These are phyloP conservation scores for Synanthedon myopaeformis DNA, from an alignment of 2,888 invertebrate species.

Conservation along the genomic window DNA sequence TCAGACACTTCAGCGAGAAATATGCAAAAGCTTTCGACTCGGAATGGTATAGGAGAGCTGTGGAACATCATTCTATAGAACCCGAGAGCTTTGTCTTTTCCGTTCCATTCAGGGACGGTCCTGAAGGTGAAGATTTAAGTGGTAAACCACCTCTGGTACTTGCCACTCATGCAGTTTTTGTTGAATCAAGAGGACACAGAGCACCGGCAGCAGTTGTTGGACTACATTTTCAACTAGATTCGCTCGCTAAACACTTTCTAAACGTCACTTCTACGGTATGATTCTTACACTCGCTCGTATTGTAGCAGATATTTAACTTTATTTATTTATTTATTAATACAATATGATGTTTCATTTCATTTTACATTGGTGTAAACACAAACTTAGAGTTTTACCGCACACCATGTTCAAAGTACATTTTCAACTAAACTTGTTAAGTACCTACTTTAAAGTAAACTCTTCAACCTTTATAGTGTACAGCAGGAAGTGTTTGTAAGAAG, in stretches of 20 bases:
- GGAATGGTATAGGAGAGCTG: slow-evolving; percentile 91
- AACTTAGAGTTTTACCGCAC: too few relatives aligned
- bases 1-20: slow-evolving; percentile 84
- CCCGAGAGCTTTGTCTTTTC: slow-evolving; percentile 93
- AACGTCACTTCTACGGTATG: slow-evolving; percentile 89
- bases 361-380: too few relatives aligned
- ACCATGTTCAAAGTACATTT: neutral
- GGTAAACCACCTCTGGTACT: slow-evolving; percentile 76
- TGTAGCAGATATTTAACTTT: neutral
- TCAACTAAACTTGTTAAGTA: neutral
- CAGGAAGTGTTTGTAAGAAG: slow-evolving; percentile 78
- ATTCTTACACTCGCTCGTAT: neutral
- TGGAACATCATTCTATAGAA: slow-evolving; percentile 88
- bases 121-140: slow-evolving; percentile 70
- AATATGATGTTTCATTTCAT: too few relatives aligned
- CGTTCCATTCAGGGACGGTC: slow-evolving; percentile 79
- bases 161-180: slow-evolving; percentile 92
- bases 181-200: slow-evolving; percentile 83
- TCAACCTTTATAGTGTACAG: slow-evolving; percentile 71
- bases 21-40: slow-evolving; percentile 87
- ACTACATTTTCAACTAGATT: slow-evolving; percentile 86
- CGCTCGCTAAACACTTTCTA: slow-evolving; percentile 84
- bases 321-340: neutral
- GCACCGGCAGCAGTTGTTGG: slow-evolving; percentile 95
- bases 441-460: too few relatives aligned